Evolutionary conservation across 1,140 invertebrate species (phyloP).

Genomic region (Drosophila hydei): DNA sequence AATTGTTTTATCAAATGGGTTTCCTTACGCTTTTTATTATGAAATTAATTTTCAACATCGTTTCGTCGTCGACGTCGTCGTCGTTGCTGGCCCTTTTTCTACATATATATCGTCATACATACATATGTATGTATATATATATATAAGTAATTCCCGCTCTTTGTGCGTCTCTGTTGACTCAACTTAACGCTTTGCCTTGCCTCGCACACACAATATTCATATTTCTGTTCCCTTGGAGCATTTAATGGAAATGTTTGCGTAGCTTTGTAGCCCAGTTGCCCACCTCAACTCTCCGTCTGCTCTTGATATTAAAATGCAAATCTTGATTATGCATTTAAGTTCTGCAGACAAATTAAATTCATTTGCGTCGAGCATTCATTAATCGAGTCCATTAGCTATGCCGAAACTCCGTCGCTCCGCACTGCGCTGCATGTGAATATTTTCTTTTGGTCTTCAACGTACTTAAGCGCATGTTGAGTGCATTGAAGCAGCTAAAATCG

Average conservation of each 20-base stretch:
- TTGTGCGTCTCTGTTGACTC: conserved; percentile 70
- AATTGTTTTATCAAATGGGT: conserved; percentile 83
- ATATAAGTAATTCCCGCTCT: conserved; percentile 43
- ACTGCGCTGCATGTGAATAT: conserved; percentile 2
- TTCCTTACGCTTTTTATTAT: conserved; percentile 83
- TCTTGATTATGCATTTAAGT: conserved; percentile 73
- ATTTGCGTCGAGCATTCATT: conserved; percentile 34
- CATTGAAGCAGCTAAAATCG: conserved; percentile 62
- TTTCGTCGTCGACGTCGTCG: conserved; percentile 47
- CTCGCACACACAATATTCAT: conserved; percentile 36
- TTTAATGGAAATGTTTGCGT: conserved; percentile 80
- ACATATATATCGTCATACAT: neutral
- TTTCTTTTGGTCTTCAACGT: conserved; percentile 20
- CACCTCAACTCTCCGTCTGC: neutral
- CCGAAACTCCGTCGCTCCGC: neutral
- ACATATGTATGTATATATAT: neutral
- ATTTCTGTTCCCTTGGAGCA: conserved; percentile 40
- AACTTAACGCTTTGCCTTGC: conserved; percentile 47
- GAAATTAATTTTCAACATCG: conserved; percentile 81
- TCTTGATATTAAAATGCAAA: conserved; percentile 70
- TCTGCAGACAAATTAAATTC: conserved; percentile 63
- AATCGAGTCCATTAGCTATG: conserved; percentile 2
- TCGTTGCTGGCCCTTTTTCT: conserved; percentile 5
- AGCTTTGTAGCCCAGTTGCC: conserved; percentile 47
- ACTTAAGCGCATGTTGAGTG: conserved; percentile 32